Base-by-base conservation (phyloP, 1,140 invertebrate genomes). In the Andricus grossulariae region DNA sequence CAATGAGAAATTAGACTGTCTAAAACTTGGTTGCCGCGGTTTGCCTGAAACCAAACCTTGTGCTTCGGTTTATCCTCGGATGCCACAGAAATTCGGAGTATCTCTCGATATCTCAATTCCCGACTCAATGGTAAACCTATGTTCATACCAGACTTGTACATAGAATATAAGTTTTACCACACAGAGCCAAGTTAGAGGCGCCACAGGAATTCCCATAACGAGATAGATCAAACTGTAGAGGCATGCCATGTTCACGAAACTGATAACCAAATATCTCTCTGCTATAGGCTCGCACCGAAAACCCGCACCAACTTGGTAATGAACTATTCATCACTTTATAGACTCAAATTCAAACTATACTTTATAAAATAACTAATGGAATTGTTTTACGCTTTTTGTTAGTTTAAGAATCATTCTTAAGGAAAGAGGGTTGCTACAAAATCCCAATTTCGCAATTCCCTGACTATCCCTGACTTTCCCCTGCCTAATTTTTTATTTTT, bases 61-160 rank as follows among this genome's bases (percentile, higher is more conserved):
- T 45, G 10, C 39, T n/a, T 16, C 18, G 52, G 52, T 54, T 54
- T 54, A 66, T 66, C 57, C 25, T 6, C 25, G 57, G 15, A 66
- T 16, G 12, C 57, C 57, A 66, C 21, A 32, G 25, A 16, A 16
- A 66, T 66, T 66, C 32, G 15, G 7, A 21, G 32, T 39, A 39
- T 66, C 57, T 16, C 57, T 7, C 5, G 57, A 66, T 66, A 66
- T 16, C 57, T 16, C 21, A 66, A 66, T 66, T 66, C 57, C n/a
- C 57, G 32, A 66, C 57, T 66, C 25, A 66, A 16, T 13, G 25
- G 57, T 32, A 66, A 39, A 66, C 25, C 7, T 32, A 32, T 12
- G 21, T 66, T 39, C 2, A 32, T 57, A 3, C 55, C 52, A 18
- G 10, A 11, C 6, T 7, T 45, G 8, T 45, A 45, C 39, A 45